These are phyloP conservation scores for Drosophila littoralis DNA, from an alignment of 1,140 invertebrate genomes.

Conservation along the genomic window DNA sequence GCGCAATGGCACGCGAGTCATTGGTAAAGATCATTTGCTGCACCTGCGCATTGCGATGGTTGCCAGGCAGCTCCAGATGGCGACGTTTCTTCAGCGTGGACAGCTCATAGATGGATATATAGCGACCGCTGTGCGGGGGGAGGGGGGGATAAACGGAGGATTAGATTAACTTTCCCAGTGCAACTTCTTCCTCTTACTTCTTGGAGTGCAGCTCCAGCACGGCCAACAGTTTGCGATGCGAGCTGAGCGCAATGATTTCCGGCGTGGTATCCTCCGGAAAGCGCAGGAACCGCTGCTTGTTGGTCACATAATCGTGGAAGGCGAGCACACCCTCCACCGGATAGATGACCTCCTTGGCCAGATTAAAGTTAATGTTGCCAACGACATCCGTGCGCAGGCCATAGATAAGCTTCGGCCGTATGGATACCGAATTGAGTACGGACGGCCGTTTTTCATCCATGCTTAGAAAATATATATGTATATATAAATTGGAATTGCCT, in stretches of 20 bases:
- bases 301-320: slow-evolving; percentile 86
- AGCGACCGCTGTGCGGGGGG: slow-evolving; percentile 49
- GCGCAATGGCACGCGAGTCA: slow-evolving; percentile 89
- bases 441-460: slow-evolving; percentile 58
- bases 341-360: slow-evolving; percentile 87
- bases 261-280: slow-evolving; percentile 72
- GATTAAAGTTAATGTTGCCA: slow-evolving; percentile 87
- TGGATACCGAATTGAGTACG: slow-evolving; percentile 48
- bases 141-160: neutral
- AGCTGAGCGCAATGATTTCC: slow-evolving; percentile 71
- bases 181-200: slow-evolving; percentile 46
- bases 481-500: slow-evolving; percentile 3
- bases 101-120: slow-evolving; percentile 86
- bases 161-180: neutral
- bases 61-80: slow-evolving; percentile 85
- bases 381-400: slow-evolving; percentile 86
- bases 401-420: slow-evolving; percentile 86
- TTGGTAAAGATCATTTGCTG: slow-evolving; percentile 89
- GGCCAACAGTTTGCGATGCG: slow-evolving; percentile 75
- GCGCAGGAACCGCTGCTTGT: slow-evolving; percentile 85
- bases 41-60: slow-evolving; percentile 85
- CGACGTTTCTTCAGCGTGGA: slow-evolving; percentile 86
- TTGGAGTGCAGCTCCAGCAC: slow-evolving; percentile 66
- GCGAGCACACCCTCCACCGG: slow-evolving; percentile 87
- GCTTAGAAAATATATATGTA: slow-evolving; percentile 57